These are phyloP conservation scores for Cylloceria caligata DNA, from an alignment of 2,888 invertebrate species.

Conservation along the genomic window DNA sequence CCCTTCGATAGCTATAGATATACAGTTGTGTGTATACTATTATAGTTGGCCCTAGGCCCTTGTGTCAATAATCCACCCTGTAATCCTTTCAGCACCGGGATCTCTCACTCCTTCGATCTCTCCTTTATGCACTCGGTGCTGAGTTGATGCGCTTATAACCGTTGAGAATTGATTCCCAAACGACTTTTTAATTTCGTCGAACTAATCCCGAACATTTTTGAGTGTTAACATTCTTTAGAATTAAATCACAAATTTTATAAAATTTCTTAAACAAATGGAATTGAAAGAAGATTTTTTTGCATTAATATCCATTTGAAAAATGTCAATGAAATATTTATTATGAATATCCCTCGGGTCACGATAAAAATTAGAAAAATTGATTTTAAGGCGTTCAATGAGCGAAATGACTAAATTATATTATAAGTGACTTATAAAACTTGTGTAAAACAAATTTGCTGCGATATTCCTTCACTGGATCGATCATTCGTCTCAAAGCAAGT, in stretches of 20 bases:
- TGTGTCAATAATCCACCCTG: constrained; percentile 68
- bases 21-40: constrained; percentile 31
- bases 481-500: constrained; percentile 7
- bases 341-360: not conserved
- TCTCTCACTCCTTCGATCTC: constrained; percentile 52
- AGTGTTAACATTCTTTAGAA: not conserved
- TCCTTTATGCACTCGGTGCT: constrained; percentile 37
- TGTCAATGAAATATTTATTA: not conserved
- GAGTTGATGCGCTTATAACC: constrained; percentile 78
- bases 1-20: constrained; percentile 13
- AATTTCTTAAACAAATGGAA: no score
- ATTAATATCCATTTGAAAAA: no score
- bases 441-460: not conserved
- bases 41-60: constrained; percentile 50
- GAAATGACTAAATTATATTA: not conserved
- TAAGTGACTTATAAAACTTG: not conserved
- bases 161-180: constrained; percentile 80
- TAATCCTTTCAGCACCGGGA: constrained; percentile 78
- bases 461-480: constrained; percentile 4
- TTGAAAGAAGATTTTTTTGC: not conserved
- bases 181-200: constrained; percentile 78
- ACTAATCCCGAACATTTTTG: not conserved
- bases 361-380: not conserved
- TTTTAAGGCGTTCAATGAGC: not conserved
- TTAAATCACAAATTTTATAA: not conserved